These are phyloP conservation scores for Morpho helenor DNA, from an alignment of 2,888 invertebrate genomes.

Conservation along the genomic window DNA sequence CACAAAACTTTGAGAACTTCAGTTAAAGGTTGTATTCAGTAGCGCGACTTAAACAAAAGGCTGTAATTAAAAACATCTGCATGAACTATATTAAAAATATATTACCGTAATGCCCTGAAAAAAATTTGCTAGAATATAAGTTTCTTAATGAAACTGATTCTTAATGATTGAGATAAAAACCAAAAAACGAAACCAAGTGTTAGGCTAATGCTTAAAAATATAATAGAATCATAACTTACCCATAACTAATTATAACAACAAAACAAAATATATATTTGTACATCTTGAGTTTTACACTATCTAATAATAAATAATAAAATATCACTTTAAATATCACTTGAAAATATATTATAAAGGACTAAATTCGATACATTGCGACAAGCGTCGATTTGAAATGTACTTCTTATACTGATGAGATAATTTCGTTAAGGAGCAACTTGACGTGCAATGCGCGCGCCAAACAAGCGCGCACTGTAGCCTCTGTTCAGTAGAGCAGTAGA, in stretches of 20 bases:
- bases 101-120: no score
- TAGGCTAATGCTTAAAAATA: no score
- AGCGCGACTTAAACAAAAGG: no score
- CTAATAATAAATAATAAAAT: conserved; percentile 28
- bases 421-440: conserved; percentile 4
- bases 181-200: no score
- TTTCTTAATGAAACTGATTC: no score
- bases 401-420: conserved; percentile 18
- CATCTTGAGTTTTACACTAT: conserved; percentile 31
- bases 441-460: conserved; percentile 42
- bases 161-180: no score
- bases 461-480: conserved; percentile 39
- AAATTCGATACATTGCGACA: conserved; percentile 38
- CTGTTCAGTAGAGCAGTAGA: conserved; percentile 2
- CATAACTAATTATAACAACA: conserved; percentile 33
- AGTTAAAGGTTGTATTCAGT: no score
- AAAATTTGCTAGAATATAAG: no score
- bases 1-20: no score
- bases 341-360: conserved; percentile 31
- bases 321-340: conserved; percentile 39
- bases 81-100: no score
- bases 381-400: conserved; percentile 24
- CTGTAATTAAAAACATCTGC: no score
- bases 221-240: conserved; percentile 35
- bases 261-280: conserved; percentile 35